Evolutionary conservation across 1,140 invertebrate genomes (phyloP), one percentile per base, ranked within the genome.

Genomic region (Anastrepha obliqua): DNA sequence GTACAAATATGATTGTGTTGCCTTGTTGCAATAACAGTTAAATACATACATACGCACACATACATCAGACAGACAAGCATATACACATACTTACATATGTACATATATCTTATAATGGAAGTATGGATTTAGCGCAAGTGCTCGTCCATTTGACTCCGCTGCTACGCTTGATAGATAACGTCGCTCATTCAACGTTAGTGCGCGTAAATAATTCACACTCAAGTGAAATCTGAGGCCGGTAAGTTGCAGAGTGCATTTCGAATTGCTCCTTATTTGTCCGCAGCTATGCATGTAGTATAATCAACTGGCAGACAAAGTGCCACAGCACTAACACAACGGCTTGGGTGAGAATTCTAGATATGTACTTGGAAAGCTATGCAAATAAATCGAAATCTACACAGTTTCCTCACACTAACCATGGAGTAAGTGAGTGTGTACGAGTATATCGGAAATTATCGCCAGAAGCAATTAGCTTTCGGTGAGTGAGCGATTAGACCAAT

Each of bases 401-500:
- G 29, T 29, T 29, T 29, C 29, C 29, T 29, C 29, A 29, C 29
- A 29, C 29, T 29, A 29, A 29, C 29, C 29, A 29, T 29, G 29
- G 29, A 29, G 29, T 29, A 29, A 29, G 29, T 29, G 29, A 29
- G 29, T 29, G 29, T 29, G 29, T 29, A 29, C 29, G 29, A 29
- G 15, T 4, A 62, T 62, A 17, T 9, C 15, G 60, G n/a, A 15
- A 62, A 62, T 62, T 15, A 62, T 62, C 60, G n/a, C 60, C 15
- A 62, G n/a, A 15, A 62, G 60, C 60, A 62, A 15, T 62, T 62
- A 62, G n/a, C 60, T 15, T 62, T 62, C 15, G n/a, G n/a, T 62
- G 60, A 62, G 60, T 62, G 60, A 62, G 60, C 60, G n/a, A 62
- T 62, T 62, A 62, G 13, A 62, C 60, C 60, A 62, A 62, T 62